Base-by-base conservation (phyloP, 1,140 invertebrate genomes). In the Trichogramma pretiosum region DNA sequence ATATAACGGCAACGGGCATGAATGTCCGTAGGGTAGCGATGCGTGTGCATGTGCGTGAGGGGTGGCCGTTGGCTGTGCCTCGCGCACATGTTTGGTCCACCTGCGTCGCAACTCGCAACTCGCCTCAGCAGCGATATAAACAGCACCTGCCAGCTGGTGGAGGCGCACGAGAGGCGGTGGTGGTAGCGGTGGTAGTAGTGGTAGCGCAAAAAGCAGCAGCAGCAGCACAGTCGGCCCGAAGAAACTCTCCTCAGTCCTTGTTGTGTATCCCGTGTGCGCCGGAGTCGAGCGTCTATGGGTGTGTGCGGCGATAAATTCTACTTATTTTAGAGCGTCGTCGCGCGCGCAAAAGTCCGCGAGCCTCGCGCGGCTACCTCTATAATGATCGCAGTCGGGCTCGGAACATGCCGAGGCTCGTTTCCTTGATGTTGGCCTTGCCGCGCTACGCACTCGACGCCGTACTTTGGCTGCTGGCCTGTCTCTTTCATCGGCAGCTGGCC, bases 71-170 rank as follows among this genome's bases (percentile, higher is more conserved):
- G 24, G 24, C 24, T 5, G 24, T 28, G 24, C 33, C 23, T 23
- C 43, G 24, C 36, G 37, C 44, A 39, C 35, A 17, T 21, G 26
- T 19, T 19, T 16, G 35, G 36, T 38, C 7, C 9, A 10, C 36
- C 9, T 9, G 19, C 41, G 16, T 24, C n/a, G n/a, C n/a, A n/a
- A n/a, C n/a, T n/a, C n/a, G n/a, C n/a, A n/a, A n/a, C n/a, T n/a
- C n/a, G n/a, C n/a, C n/a, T n/a, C n/a, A 14, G 14, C 26, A 11
- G n/a, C 9, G 39, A 23, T 18, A n/a, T 5, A 9, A 24, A 32
- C 38, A 40, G 40, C 48, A 50, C 48, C 48, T 50, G 48, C 34
- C 42, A 5, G 16, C 13, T 11, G 5, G 11, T 28, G 11, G 24
- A 7, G 24, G 24, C 24, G 24, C n/a, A n/a, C n/a, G n/a, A n/a